Evolutionary conservation across 2,888 invertebrate species (phyloP), one percentile per base, ranked within the genome.

Genomic region (Lydus trimaculatus): DNA sequence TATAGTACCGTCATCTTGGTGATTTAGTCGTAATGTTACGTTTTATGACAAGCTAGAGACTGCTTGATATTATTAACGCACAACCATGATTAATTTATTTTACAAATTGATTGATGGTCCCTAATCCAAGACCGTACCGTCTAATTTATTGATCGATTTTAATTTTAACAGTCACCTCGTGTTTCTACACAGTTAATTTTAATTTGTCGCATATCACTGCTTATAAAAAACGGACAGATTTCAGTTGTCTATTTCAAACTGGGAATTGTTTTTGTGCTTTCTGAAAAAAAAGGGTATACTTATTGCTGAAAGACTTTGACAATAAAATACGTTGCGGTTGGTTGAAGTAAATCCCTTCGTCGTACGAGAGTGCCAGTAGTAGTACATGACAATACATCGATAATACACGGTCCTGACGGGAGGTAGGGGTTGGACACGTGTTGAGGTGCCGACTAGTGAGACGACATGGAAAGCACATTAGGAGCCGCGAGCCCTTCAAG

Each of bases 381-480:
- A 81, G 78, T 79, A 75, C 76, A 78, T 81, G 80, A 79, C 83
- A 81, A 76, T 80, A 84, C 84, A 84, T 76, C 83, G 80, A 81
- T 79, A 84, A 83, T 83, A 83, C 83, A 83, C 84, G 84, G 74
- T 63, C 76, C 73, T 75, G 78, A 75, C 78, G 74, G 75, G 72
- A 75, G 80, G 77, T 74, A 73, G 76, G 79, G 79, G 79, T 79
- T 75, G 80, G 83, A 85, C 86, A 86, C 85, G 84, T 86, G 86
- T 86, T 84, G 84, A 84, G 84, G 85, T 84, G 82, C 81, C 76
- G 77, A 78, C 77, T 77, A 76, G 76, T 79, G 79, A 76, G 82
- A 80, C 80, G 83, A 86, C 86, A 86, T 79, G 86, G 81, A 85
- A 85, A 85, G 83, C 84, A 85, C 85, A 85, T 85, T 85, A 85